A percentile compares a stretch with the other conserved stretches of the same genome.
phyloP scores from a whole-genome alignment of 2,888 invertebrate species.

The Nasonia oneida region DNA sequence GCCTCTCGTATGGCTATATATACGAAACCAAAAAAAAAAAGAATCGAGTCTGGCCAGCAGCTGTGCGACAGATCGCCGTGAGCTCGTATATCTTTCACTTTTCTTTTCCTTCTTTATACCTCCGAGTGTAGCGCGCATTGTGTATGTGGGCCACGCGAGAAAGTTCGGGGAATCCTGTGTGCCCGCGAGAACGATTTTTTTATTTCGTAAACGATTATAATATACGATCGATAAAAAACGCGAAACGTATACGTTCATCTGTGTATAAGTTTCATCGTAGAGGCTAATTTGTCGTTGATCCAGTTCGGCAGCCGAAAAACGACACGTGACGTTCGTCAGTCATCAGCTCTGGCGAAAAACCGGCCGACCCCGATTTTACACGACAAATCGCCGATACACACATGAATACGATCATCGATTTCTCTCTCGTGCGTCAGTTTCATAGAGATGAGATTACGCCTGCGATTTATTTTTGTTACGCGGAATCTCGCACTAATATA shows the following conservation, averaged over 20 bases:
- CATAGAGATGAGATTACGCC: not conserved
- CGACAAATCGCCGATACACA: not conserved
- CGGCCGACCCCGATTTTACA: not conserved
- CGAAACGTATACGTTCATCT: not conserved
- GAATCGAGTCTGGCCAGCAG: not conserved
- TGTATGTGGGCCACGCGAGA: slow-evolving; percentile 76
- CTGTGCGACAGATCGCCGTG: not conserved
- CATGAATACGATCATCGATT: not conserved
- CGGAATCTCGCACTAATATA: not conserved
- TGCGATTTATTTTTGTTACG: not conserved
- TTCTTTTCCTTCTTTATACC: slow-evolving; percentile 27
- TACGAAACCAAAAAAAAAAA: not conserved
- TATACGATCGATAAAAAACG: not conserved
- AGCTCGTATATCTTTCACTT: slow-evolving; percentile 57
- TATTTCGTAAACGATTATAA: no score
- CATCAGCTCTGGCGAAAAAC: not conserved
- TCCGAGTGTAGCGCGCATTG: slow-evolving; percentile 64
- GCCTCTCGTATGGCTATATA: not conserved
- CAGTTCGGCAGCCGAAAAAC: not conserved
- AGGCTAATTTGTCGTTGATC: not conserved
- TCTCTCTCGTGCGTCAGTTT: not conserved
- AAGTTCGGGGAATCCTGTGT: slow-evolving; percentile 68
- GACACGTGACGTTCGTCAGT: not conserved
- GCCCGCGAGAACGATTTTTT: not conserved
- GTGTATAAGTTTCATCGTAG: not conserved